Conservation (phyloP, 2,113 vertebrate genomes). For the Apteryx owenii region DNA sequence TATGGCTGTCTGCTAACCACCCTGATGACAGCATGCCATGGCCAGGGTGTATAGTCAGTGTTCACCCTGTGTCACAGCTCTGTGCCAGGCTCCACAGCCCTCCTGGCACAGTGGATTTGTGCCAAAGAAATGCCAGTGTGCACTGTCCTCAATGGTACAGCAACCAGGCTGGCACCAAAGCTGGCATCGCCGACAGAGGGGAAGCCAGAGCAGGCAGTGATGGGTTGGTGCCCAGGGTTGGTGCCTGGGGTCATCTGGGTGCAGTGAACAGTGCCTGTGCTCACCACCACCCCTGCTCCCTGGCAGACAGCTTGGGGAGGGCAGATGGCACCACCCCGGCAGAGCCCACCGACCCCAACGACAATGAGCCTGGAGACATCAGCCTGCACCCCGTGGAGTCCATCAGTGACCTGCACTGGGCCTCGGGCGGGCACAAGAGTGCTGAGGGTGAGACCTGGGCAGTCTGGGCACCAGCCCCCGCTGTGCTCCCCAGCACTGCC, state of each 20-base stretch:
- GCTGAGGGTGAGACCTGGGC: background rate
- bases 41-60: no score
- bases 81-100: no score
- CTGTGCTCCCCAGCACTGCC: no score
- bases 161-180: rapidly evolving
- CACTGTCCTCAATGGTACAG: background rate
- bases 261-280: background rate
- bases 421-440: constrained; percentile 63
- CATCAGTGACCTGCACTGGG: constrained; percentile 90
- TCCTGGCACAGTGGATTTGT: background rate
- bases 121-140: background rate
- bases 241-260: rapidly evolving
- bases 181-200: background rate
- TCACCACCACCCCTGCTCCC: background rate
- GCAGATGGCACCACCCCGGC: rapidly evolving
- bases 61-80: background rate
- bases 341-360: background rate
- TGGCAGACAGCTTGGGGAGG: constrained; percentile 40
- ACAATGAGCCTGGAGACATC: constrained; percentile 77
- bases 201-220: background rate
- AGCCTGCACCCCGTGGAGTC: constrained; percentile 89
- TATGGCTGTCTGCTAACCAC: background rate
- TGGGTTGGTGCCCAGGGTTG: background rate
- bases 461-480: background rate
- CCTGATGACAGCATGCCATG: background rate